Percentiles rank a stretch among this genome's conserved stretches.
Evolutionary conservation across 2,888 invertebrate species (phyloP).

Genomic region (Cecidostiba fungosa): DNA sequence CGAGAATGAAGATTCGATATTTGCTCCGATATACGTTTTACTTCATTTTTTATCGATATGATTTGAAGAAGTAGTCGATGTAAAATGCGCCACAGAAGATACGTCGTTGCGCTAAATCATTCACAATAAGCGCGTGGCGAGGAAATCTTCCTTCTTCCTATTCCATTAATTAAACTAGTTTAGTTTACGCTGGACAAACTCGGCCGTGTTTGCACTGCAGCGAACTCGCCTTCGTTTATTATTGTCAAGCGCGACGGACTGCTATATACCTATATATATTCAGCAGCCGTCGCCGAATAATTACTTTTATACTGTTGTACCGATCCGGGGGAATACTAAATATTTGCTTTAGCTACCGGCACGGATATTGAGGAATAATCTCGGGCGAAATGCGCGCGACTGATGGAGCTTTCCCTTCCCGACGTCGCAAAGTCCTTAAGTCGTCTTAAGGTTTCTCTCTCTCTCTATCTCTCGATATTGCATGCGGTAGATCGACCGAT

Average conservation of each 20-base stretch:
- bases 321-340: constrained; percentile 20
- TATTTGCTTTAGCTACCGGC: constrained; percentile 37
- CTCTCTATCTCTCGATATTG: constrained; percentile 41
- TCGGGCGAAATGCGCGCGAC: background rate
- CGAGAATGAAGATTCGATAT: background rate
- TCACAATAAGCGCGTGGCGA: background rate
- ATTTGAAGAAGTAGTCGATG: too few relatives aligned
- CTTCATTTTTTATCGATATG: background rate
- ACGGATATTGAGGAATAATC: constrained; percentile 31
- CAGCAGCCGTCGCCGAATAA: constrained; percentile 26
- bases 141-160: background rate
- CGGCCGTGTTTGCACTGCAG: background rate
- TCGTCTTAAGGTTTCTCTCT: constrained; percentile 38
- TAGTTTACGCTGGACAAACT: constrained; percentile 8
- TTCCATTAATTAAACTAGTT: constrained; percentile 22
- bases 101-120: background rate
- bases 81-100: too few relatives aligned
- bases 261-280: background rate
- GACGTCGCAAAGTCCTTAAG: constrained; percentile 44
- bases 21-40: too few relatives aligned
- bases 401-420: constrained; percentile 18
- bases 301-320: constrained; percentile 31
- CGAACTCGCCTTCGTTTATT: too few relatives aligned
- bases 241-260: background rate
- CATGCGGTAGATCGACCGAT: constrained; percentile 30